Conservation (phyloP, 2,888 invertebrate genomes). For the Nasonia oneida region DNA sequence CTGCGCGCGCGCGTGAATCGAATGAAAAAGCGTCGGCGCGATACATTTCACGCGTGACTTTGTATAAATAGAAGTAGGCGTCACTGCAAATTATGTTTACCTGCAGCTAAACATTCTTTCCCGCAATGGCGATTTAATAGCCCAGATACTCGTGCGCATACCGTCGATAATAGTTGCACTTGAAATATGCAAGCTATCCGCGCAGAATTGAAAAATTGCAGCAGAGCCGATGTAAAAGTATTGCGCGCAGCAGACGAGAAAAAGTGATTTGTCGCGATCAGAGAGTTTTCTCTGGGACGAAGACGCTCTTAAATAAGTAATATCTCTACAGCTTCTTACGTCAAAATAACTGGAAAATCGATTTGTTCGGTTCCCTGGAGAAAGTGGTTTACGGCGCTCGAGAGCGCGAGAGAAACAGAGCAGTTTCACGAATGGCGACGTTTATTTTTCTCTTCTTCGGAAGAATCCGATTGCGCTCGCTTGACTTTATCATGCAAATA, state of each 20-base stretch:
- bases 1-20: slow-evolving; percentile 24
- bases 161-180: too few species aligned
- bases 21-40: slow-evolving; percentile 7
- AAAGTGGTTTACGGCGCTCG: background rate
- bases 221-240: background rate
- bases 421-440: slow-evolving; percentile 1
- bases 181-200: too few species aligned
- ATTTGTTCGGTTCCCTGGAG: background rate
- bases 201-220: too few species aligned
- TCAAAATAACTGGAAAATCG: slow-evolving; percentile 26
- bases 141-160: background rate
- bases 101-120: background rate
- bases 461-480: background rate
- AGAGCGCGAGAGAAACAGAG: background rate
- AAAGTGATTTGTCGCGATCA: slow-evolving; percentile 21
- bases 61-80: background rate
- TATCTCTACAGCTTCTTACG: background rate
- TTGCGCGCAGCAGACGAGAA: background rate
- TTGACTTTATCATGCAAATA: background rate
- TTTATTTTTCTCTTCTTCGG: background rate
- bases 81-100: background rate
- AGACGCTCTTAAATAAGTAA: background rate
- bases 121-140: background rate
- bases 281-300: background rate
- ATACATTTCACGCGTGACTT: background rate